phyloP scores from a whole-genome alignment of 2,113 vertebrate species.

The Phyllostomus hastatus region DNA sequence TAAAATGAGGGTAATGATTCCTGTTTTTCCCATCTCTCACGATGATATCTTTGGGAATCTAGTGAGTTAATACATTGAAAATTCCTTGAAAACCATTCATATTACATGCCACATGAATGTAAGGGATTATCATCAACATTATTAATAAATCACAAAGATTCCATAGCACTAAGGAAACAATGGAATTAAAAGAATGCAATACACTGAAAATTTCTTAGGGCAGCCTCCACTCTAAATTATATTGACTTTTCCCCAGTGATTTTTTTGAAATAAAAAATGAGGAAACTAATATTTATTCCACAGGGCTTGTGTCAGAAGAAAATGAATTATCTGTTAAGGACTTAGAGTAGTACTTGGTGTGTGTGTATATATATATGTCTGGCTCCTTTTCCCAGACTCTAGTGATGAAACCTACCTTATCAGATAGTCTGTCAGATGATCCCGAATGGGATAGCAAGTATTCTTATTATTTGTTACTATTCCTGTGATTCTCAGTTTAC shows the following conservation, averaged over 20 bases:
- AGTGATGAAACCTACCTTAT: not conserved
- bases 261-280: not conserved
- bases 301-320: not conserved
- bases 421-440: not conserved
- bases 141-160: constrained; percentile 21
- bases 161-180: not conserved
- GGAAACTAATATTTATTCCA: not conserved
- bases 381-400: not conserved
- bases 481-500: not conserved
- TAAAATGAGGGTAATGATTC: not conserved
- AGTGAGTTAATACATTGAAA: not conserved
- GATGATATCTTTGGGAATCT: not conserved
- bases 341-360: not conserved
- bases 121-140: not conserved
- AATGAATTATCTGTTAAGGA: not conserved
- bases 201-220: not conserved
- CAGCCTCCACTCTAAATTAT: not conserved
- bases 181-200: not conserved
- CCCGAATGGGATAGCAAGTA: not conserved
- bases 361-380: not conserved
- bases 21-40: not conserved
- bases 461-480: not conserved
- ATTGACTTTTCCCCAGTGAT: not conserved
- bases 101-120: not conserved
- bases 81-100: not conserved